Evolutionary conservation across 2,888 invertebrate species (phyloP).

Genomic region (Ormyrus pomaceus): DNA sequence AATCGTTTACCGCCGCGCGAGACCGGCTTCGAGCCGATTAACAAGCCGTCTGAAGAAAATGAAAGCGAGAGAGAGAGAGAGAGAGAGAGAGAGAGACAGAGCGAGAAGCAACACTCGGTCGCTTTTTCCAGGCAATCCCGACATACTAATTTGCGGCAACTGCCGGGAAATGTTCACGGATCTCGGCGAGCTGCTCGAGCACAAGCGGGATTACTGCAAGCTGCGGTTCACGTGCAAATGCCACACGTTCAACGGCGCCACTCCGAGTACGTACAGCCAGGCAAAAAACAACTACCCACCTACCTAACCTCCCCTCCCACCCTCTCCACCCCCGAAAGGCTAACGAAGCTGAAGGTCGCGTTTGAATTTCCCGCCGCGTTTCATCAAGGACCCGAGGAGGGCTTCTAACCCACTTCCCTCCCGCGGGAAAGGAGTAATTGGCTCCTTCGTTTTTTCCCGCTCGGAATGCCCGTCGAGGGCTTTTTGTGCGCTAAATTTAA

Average conservation of each 20-base stretch:
- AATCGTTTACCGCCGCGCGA: background rate
- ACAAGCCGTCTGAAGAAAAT: background rate
- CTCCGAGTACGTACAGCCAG: slow-evolving; percentile 74
- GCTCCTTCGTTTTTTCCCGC: background rate
- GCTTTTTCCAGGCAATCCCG: slow-evolving; percentile 79
- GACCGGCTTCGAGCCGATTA: background rate
- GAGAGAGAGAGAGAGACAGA: too few species aligned
- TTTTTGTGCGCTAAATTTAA: too few species aligned
- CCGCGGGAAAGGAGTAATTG: slow-evolving; percentile 8
- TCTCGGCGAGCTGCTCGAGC: slow-evolving; percentile 83
- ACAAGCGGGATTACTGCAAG: slow-evolving; percentile 85
- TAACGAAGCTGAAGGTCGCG: slow-evolving; percentile 41
- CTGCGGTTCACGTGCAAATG: slow-evolving; percentile 84
- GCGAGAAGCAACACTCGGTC: background rate
- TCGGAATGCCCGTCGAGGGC: too few species aligned
- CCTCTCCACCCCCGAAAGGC: slow-evolving; percentile 23
- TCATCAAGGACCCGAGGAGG: slow-evolving; percentile 20
- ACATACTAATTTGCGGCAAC: slow-evolving; percentile 86
- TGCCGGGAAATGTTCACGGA: slow-evolving; percentile 86
- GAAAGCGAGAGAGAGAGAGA: too few species aligned
- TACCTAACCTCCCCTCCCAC: slow-evolving; percentile 38
- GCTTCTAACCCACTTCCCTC: background rate
- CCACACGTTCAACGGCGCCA: slow-evolving; percentile 78
- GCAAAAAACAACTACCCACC: slow-evolving; percentile 50
- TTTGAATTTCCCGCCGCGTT: slow-evolving; percentile 42